phyloP scores from a whole-genome alignment of 1,140 invertebrate genomes.

The Drosophila saltans region DNA sequence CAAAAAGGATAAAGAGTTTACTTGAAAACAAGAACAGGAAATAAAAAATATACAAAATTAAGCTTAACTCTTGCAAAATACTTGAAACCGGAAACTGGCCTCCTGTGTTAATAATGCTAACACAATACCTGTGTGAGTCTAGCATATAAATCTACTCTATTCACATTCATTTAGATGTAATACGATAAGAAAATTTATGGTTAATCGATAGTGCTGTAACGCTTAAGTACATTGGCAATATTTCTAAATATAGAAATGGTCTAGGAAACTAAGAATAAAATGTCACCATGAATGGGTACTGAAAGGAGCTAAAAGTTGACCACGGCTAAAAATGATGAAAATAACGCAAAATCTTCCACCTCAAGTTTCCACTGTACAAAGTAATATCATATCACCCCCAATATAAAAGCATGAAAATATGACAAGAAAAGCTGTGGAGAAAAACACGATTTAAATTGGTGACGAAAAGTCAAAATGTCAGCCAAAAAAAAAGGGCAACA shows the following conservation, averaged over 20 bases:
- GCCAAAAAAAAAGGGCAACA: constrained; percentile 16
- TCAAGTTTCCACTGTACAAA: background rate
- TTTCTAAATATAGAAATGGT: background rate
- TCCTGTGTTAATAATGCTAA: no score
- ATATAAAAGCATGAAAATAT: constrained; percentile 18
- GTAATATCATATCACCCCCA: background rate
- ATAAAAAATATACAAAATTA: no score
- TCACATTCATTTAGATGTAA: no score
- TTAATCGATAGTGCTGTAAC: background rate
- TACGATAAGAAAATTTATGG: no score
- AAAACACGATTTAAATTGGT: constrained; percentile 46
- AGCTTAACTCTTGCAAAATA: no score
- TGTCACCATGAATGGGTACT: background rate
- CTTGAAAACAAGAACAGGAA: no score
- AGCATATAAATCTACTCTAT: no score
- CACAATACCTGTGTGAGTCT: no score
- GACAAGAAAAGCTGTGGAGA: constrained; percentile 31
- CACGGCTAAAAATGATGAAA: constrained; percentile 8
- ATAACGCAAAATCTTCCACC: background rate
- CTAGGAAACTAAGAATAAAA: background rate
- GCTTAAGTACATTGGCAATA: background rate
- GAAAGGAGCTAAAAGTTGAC: background rate
- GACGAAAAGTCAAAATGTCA: constrained; percentile 41
- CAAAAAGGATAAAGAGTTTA: no score
- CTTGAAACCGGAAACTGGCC: no score